Conservation (phyloP, 92 coral and sea anemone species). For the Umimayanthus chanpuru region DNA sequence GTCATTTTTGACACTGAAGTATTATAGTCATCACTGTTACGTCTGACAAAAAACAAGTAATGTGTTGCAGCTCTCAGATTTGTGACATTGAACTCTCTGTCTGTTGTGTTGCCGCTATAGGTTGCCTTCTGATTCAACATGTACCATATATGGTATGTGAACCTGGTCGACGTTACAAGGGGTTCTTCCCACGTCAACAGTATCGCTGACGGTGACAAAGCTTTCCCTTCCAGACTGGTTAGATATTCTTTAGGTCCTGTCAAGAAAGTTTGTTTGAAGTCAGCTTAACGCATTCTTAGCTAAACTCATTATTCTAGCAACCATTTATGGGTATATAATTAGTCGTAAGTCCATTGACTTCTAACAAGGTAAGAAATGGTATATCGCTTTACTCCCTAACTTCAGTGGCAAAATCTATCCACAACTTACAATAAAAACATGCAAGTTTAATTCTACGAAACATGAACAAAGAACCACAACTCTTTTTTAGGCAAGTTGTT, state of each 20-base stretch:
- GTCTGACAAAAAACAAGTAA: constrained; percentile 73
- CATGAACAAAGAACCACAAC: too few relatives aligned
- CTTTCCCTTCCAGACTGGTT: constrained; percentile 21
- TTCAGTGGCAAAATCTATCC: too few relatives aligned
- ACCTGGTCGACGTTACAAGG: constrained; percentile 35
- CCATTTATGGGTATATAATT: too few relatives aligned
- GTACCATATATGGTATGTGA: neutral
- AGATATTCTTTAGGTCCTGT: constrained; percentile 43
- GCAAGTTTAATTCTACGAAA: too few relatives aligned
- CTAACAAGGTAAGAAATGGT: too few relatives aligned
- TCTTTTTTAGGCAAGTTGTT: too few relatives aligned
- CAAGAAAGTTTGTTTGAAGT: neutral
- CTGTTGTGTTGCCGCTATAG: constrained; percentile 83
- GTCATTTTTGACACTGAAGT: constrained; percentile 70
- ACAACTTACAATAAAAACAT: too few relatives aligned
- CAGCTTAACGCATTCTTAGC: neutral
- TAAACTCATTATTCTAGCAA: neutral
- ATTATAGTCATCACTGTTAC: constrained; percentile 67
- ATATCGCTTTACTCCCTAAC: too few relatives aligned
- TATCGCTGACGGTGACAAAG: constrained; percentile 60
- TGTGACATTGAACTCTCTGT: constrained; percentile 53
- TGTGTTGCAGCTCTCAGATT: constrained; percentile 72
- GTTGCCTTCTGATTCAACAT: constrained; percentile 48
- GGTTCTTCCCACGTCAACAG: constrained; percentile 68
- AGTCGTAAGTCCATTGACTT: too few relatives aligned